Evolutionary conservation across 2,797 vertebrate genomes (phyloP).

Genomic region (Hybognathus amarus): DNA sequence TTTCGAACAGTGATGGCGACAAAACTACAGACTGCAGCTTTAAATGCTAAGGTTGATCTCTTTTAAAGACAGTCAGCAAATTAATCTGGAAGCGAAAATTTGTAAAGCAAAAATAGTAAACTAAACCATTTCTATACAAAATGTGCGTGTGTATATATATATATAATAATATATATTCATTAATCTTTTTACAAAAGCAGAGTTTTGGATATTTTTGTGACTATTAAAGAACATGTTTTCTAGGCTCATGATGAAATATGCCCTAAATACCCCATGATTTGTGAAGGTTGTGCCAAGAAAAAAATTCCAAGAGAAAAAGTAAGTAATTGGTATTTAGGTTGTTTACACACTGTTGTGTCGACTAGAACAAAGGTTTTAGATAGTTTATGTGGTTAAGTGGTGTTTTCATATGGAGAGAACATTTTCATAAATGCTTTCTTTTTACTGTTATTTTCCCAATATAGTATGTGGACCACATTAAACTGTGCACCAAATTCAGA

Average conservation of each 20-base stretch:
- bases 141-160: background rate
- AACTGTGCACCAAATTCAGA: constrained; percentile 89
- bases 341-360: background rate
- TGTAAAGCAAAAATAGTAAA: background rate
- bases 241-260: constrained; percentile 93
- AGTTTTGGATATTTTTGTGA: background rate
- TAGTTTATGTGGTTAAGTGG: background rate
- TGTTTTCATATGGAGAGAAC: background rate
- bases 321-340: background rate
- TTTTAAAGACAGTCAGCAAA: background rate
- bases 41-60: background rate
- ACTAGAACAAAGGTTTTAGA: background rate
- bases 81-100: background rate
- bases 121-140: background rate
- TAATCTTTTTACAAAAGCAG: background rate
- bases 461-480: constrained; percentile 94
- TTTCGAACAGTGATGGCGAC: too few relatives aligned
- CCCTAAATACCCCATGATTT: constrained; percentile 92
- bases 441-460: constrained; percentile 63
- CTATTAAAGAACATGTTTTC: constrained; percentile 14
- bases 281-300: constrained; percentile 92
- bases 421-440: constrained; percentile 54
- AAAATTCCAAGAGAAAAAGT: constrained; percentile 95
- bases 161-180: background rate
- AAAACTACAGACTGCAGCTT: too few relatives aligned